Evolutionary conservation across 2,888 invertebrate genomes (phyloP), one percentile per base, ranked within the genome.

Genomic region (Conomelus anceps): DNA sequence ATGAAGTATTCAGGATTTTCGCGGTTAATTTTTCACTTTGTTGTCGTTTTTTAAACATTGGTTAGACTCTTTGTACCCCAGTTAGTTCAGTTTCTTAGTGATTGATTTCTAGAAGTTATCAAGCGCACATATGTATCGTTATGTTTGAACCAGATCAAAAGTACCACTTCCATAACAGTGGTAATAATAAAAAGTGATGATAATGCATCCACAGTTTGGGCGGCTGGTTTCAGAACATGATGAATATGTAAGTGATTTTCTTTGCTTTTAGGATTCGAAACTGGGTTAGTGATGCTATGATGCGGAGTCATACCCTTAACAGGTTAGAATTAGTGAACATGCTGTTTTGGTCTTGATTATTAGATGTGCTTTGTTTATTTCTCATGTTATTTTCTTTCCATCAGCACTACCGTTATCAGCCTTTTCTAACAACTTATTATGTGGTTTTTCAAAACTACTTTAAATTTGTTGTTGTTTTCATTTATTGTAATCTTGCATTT

Each of bases 211-310:
- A 34, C 11, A 34, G 17, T 17, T 17, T 34, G 11, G 0, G 63
- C 63, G n/a, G n/a, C 63, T 63, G 63, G 63, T 9, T n/a, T 63
- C 63, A 63, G 4, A 63, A 63, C 63, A 63, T 63, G 63, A n/a
- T 63, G 63, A 63, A 63, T 63, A n/a, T 63, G 20, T 63, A n/a
- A 13, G 63, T 63, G 63, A 63, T 63, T 63, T 63, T 63, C n/a
- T 63, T 63, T 63, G 63, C 63, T 63, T 63, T 63, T 63, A 86
- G 86, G 86, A 86, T 86, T 26, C 86, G 86, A 17, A 86, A 86
- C 29, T 86, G 86, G 86, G 86, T 86, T 86, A 24, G 24, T 22
- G 86, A 86, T 23, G 86, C 86, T 24, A 86, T 86, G 86, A 23
- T 86, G 86, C 24, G 86, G 24, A 86, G 86, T 86, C 86, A 86